Evolutionary conservation across 2,888 invertebrate species (phyloP).

Genomic region (Melanotus villosus): DNA sequence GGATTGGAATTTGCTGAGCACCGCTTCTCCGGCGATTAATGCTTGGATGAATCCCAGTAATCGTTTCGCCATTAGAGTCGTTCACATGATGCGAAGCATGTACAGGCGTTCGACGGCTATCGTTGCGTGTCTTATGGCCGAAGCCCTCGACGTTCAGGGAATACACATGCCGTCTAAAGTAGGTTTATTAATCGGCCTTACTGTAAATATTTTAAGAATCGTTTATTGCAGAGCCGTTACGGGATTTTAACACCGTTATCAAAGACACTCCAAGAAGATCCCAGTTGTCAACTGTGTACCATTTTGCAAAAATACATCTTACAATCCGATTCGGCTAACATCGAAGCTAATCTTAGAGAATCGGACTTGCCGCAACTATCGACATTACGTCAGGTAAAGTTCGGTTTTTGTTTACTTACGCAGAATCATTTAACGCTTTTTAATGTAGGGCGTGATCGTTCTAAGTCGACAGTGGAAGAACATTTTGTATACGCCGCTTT

Average conservation of each 20-base stretch:
- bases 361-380: conserved; percentile 89
- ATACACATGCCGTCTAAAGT: conserved; percentile 87
- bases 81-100: conserved; percentile 84
- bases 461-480: conserved; percentile 98
- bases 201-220: not conserved
- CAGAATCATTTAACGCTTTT: too few species aligned
- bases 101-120: conserved; percentile 87
- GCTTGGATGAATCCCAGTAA: conserved; percentile 99
- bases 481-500: conserved; percentile 91
- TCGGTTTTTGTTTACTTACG: too few species aligned
- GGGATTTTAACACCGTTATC: conserved; percentile 89
- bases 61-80: conserved; percentile 87
- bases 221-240: conserved; percentile 83
- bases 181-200: not conserved
- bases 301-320: conserved; percentile 89
- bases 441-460: conserved; percentile 94
- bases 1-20: conserved; percentile 97
- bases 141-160: conserved; percentile 89
- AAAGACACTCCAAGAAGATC: conserved; percentile 94
- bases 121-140: conserved; percentile 95
- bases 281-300: conserved; percentile 93
- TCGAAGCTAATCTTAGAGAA: conserved; percentile 88
- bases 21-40: conserved; percentile 96
- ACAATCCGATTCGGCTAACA: conserved; percentile 81
- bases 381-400: conserved; percentile 84